Evolutionary conservation across 2,888 invertebrate species (phyloP).

Genomic region (Himalopsyche japonica): DNA sequence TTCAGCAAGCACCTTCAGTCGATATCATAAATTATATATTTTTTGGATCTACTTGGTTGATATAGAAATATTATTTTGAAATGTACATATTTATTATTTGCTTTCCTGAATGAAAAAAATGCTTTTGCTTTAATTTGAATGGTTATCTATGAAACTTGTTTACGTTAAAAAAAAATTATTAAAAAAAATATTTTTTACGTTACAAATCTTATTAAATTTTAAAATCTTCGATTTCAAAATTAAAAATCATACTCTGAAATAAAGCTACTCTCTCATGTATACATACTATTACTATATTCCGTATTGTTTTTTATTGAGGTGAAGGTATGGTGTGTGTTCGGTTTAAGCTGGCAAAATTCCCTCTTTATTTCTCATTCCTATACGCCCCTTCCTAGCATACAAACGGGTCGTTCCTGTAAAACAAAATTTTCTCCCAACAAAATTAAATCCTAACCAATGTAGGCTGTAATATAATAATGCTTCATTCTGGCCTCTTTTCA

Average conservation of each 20-base stretch:
- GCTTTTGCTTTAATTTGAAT: no score
- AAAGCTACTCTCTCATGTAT: neutral
- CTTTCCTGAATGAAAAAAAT: no score
- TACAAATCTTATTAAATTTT: no score
- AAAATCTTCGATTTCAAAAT: neutral
- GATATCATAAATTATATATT: no score
- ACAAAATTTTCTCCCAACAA: constrained; percentile 36
- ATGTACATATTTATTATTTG: no score
- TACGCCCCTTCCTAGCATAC: neutral
- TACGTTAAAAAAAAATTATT: no score
- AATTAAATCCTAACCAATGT: constrained; percentile 40
- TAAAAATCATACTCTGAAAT: neutral
- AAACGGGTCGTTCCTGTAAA: constrained; percentile 32
- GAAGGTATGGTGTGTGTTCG: neutral
- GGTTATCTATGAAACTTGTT: no score
- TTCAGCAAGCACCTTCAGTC: no score
- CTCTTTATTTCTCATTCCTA: neutral
- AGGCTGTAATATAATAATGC: constrained; percentile 38
- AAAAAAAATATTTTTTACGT: no score
- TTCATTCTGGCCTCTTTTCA: constrained; percentile 26
- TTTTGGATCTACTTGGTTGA: no score
- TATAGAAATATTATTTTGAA: no score
- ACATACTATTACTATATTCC: neutral
- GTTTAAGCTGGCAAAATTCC: neutral
- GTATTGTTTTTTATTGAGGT: neutral